Base-by-base conservation (phyloP, 2,113 vertebrate genomes). In the Onychorhynchus coronatus region DNA sequence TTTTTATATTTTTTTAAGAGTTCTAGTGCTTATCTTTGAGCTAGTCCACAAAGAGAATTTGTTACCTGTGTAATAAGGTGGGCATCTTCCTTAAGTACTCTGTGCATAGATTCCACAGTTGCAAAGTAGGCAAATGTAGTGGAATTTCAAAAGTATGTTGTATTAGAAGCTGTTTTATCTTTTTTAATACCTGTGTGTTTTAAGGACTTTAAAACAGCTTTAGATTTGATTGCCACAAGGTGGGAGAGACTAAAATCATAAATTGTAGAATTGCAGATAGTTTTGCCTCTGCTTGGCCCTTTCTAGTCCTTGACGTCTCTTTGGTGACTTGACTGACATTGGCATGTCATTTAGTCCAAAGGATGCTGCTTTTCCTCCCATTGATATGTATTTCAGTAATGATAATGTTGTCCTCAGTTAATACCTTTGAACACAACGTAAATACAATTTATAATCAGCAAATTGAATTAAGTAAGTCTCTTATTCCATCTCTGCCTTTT, bases 21-120 rank as follows among this genome's bases (percentile, higher is more conserved):
- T 33, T 86, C 3, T 33, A 24, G 0, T 44, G 17, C 13, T 84
- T 1, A 1, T 70, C 8, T 18, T 50, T 72, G 47, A 63, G 47
- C 17, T 35, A 20, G 3, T 21, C 42, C 9, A 66, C 19, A 33
- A 37, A 56, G 13, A 49, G 4, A 44, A 39, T 58, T 56, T 67
- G 12, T 59, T 44, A 27, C 7, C 7, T 58, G 0, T 53, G 12
- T 37, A 20, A 24, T 46, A 35, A 70, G 12, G 5, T 49, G 15
- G 18, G 5, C 2, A 1, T 46, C 1, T 61, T 68, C 24, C 39
- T 74, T 41, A 15, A 58, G 23, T 33, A 44, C 2, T 0, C 4
- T 53, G 11, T 39, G 7, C 27, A 7, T 71, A 41, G 61, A 56
- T 63, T 79, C 20, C 3, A 3, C 14, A 30, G 10, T 17, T 59